Percentiles rank a stretch among this genome's conserved stretches.
These are phyloP conservation scores for Ferrisia virgata DNA, from an alignment of 2,888 invertebrate species.

Conservation along the genomic window DNA sequence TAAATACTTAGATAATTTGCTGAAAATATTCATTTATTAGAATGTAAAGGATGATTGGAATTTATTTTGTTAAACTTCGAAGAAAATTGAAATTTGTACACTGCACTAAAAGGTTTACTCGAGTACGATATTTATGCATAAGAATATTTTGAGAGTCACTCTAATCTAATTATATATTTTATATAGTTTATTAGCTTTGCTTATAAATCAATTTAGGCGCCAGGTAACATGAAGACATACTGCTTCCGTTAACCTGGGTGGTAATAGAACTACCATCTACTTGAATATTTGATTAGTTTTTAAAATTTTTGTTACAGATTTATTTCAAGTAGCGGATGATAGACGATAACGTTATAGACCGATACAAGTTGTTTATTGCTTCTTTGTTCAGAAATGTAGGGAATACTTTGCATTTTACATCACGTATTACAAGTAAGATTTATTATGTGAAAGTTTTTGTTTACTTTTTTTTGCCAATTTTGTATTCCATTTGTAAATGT, in stretches of 20 bases:
- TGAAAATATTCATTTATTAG: neutral
- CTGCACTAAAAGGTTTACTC: neutral
- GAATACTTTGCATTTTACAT: constrained; percentile 18
- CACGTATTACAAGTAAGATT: neutral
- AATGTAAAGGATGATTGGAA: neutral
- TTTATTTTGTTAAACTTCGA: neutral
- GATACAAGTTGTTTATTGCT: constrained; percentile 1
- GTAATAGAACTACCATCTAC: neutral
- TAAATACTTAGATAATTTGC: neutral
- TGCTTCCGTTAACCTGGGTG: neutral
- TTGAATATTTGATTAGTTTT: constrained; percentile 11
- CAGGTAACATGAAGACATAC: neutral
- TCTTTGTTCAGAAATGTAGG: neutral
- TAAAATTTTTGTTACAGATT: constrained; percentile 17
- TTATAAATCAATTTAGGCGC: neutral
- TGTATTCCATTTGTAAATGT: neutral
- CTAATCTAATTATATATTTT: neutral
- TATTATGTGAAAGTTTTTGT: neutral
- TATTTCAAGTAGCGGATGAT: constrained; percentile 5
- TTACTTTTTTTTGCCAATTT: constrained; percentile 16
- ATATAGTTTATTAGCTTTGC: neutral
- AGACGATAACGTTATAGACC: neutral
- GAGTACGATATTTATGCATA: neutral
- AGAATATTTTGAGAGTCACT: neutral
- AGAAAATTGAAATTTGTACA: neutral